Evolutionary conservation across 2,113 vertebrate genomes (phyloP).

Genomic region (Percopsis transmontana): DNA sequence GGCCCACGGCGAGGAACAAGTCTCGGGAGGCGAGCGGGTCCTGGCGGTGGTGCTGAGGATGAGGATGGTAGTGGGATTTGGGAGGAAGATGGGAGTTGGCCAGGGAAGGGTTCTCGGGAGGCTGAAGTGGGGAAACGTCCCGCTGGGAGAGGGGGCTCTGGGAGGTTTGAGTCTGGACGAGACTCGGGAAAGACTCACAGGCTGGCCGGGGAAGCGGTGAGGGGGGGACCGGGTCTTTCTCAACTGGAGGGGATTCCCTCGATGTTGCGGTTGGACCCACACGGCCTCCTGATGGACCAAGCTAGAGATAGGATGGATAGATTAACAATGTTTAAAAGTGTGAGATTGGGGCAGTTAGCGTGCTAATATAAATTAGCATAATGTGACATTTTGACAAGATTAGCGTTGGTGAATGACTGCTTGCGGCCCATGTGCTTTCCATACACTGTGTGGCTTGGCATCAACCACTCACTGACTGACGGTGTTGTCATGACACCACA

Average conservation of each 20-base stretch:
- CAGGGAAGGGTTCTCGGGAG: background rate
- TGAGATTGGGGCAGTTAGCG: background rate
- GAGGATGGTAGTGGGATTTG: background rate
- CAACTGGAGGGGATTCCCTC: background rate
- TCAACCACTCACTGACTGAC: too few relatives aligned
- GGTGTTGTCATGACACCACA: too few relatives aligned
- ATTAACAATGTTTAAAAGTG: too few relatives aligned
- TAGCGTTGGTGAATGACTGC: too few relatives aligned
- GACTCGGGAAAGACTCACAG: background rate
- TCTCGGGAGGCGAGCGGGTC: background rate
- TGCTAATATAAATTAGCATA: slow-evolving; percentile 5
- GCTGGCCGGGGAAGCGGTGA: too few relatives aligned
- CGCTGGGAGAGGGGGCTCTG: background rate
- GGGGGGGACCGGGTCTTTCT: background rate
- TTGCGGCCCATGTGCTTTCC: too few relatives aligned
- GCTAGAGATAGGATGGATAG: background rate
- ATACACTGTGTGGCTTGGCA: too few relatives aligned
- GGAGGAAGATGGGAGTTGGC: background rate
- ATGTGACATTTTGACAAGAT: too few relatives aligned
- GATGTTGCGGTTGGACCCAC: background rate
- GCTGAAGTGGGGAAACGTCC: background rate
- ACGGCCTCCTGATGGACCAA: background rate
- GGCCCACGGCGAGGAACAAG: background rate
- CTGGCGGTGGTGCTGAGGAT: background rate
- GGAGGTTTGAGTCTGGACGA: background rate